These are phyloP conservation scores for Cygnus buccinator DNA, from an alignment of 2,113 vertebrate genomes.

Conservation along the genomic window DNA sequence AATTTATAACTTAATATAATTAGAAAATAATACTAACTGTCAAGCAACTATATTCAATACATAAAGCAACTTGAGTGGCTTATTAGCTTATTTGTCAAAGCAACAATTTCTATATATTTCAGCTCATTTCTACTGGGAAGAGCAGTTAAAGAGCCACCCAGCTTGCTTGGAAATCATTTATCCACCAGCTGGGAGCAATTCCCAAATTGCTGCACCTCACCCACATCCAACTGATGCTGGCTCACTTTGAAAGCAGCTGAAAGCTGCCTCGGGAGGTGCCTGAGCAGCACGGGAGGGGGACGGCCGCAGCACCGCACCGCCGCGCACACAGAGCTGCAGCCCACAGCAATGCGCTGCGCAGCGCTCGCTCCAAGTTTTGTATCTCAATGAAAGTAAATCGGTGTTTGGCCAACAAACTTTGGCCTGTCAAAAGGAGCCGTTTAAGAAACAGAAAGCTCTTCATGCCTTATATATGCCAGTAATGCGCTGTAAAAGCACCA, in stretches of 20 bases:
- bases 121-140: constrained; percentile 47
- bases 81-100: constrained; percentile 66
- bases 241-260: not conserved
- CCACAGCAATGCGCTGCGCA: not conserved
- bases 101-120: constrained; percentile 37
- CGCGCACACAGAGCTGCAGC: not conserved
- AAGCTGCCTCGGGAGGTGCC: constrained; percentile 28
- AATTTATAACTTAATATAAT: constrained; percentile 78
- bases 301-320: not conserved
- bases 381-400: not conserved
- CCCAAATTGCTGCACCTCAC: constrained; percentile 50
- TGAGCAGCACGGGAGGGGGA: not conserved
- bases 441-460: not conserved
- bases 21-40: constrained; percentile 76
- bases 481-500: not conserved
- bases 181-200: constrained; percentile 55
- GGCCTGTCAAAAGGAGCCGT: not conserved
- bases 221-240: constrained; percentile 18
- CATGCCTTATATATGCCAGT: not conserved
- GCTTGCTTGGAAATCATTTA: constrained; percentile 37
- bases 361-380: not conserved
- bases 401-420: not conserved
- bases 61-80: constrained; percentile 72
- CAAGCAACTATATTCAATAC: constrained; percentile 55
- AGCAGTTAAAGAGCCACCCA: constrained; percentile 42